A percentile compares a stretch with the other conserved stretches of the same genome.
Evolutionary conservation across 1,140 invertebrate genomes (phyloP).

Genomic region (Cotesia typhae): DNA sequence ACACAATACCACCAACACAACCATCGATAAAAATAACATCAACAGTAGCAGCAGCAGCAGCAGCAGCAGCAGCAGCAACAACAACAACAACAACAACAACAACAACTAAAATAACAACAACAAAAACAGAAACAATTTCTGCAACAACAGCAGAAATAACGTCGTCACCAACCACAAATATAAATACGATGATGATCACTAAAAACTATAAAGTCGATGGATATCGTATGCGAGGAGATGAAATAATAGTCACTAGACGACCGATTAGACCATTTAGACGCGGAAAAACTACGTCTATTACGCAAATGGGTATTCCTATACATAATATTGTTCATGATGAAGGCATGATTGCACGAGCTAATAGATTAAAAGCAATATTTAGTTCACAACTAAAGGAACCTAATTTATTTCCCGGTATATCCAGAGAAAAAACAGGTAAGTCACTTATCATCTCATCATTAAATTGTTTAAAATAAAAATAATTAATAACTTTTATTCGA

Average conservation of each 20-base stretch:
- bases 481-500: not conserved
- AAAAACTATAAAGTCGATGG: constrained; percentile 26
- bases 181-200: too few relatives aligned
- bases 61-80: not conserved
- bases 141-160: not conserved
- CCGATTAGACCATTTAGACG: constrained; percentile 42
- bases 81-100: constrained; percentile 18
- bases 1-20: constrained; percentile 29
- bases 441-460: not conserved
- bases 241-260: constrained; percentile 34
- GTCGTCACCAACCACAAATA: too few relatives aligned
- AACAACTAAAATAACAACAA: too few relatives aligned
- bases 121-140: constrained; percentile 5
- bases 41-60: not conserved
- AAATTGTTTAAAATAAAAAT: not conserved
- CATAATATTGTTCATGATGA: constrained; percentile 52
- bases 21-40: constrained; percentile 11
- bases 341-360: constrained; percentile 59
- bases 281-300: constrained; percentile 25
- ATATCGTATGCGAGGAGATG: constrained; percentile 35
- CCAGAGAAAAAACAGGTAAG: constrained; percentile 64
- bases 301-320: constrained; percentile 29
- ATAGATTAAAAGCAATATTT: constrained; percentile 61
- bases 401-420: constrained; percentile 60
- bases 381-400: constrained; percentile 58